Evolutionary conservation across 2,113 vertebrate species (phyloP), one percentile per base, ranked within the genome.

Genomic region (Castor canadensis): DNA sequence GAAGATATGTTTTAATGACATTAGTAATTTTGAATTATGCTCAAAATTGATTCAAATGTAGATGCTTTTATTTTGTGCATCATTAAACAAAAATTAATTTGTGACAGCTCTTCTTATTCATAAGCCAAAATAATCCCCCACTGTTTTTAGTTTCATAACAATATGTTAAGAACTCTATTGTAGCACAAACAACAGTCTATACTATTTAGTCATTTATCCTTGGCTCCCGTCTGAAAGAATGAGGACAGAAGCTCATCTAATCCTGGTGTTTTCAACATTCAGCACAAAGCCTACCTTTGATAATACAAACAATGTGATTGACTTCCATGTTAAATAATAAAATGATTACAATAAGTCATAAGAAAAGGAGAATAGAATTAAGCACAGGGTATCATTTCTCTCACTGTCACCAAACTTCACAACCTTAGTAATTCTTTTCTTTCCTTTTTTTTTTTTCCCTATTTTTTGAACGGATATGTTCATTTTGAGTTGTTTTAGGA

Each of bases 11-110:
- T 91, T 82, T 93, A 72, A 69, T 85, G 28, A 26, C 4, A 89
- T 75, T 60, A 49, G 15, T 79, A 47, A 64, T 71, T 95, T 88
- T 71, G 73, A 91, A 79, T 40, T 9, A 69, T 71, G 45, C 49
- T 91, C n/a, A 75, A 66, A 75, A 69, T 69, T 11, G 16, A 81
- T 67, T 93, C 77, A 91, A 91, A 80, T 22, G 20, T 52, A 60
- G 22, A 38, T 89, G 45, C 35, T 82, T 93, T 92, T 17, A 47
- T 67, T 66, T 54, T 92, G 16, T 87, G 91, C 22, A 56, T 89
- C 69, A 81, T 24, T 75, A 38, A 92, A 73, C 56, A 93, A 49
- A 90, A 94, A 64, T 92, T 79, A 82, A 58, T 84, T 69, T 58
- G 6, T 77, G 40, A 82, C 20, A 73, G 10, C 0, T 69, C 15